phyloP scores from a whole-genome alignment of 2,797 vertebrate species.

The Avahi laniger region DNA sequence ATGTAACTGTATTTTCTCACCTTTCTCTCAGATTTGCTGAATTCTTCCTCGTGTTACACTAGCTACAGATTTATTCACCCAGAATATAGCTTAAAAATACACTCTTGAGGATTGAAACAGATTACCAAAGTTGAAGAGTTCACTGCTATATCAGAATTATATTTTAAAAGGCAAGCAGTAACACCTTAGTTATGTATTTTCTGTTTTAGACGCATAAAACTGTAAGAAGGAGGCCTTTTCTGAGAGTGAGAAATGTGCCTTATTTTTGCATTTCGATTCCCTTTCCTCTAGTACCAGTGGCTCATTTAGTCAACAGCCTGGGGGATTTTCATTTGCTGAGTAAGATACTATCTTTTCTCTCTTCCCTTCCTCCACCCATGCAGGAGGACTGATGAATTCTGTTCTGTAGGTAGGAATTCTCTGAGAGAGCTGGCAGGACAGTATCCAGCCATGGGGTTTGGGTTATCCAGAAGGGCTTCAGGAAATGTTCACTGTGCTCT shows the following conservation, averaged over 20 bases:
- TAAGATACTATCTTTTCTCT: background rate
- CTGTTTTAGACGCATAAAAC: background rate
- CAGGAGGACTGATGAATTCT: background rate
- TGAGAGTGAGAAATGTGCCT: background rate
- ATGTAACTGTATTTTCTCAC: background rate
- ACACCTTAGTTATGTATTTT: background rate
- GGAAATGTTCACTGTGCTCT: background rate
- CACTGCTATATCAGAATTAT: background rate
- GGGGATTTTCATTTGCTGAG: background rate
- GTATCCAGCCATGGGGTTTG: background rate
- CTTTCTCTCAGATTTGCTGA: conserved; percentile 6
- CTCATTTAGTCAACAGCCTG: background rate
- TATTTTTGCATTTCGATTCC: background rate
- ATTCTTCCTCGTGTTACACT: background rate
- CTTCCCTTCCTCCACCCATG: background rate
- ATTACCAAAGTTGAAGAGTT: background rate
- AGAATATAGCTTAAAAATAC: conserved; percentile 13
- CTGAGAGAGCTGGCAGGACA: background rate
- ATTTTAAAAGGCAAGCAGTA: background rate
- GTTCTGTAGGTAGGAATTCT: background rate
- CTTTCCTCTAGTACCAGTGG: background rate
- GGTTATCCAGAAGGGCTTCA: background rate
- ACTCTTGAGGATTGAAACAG: background rate
- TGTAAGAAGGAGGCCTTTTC: background rate
- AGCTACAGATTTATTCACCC: conserved; percentile 1